These are phyloP conservation scores for Cheilosia impressa DNA, from an alignment of 2,888 invertebrate species.

Conservation along the genomic window DNA sequence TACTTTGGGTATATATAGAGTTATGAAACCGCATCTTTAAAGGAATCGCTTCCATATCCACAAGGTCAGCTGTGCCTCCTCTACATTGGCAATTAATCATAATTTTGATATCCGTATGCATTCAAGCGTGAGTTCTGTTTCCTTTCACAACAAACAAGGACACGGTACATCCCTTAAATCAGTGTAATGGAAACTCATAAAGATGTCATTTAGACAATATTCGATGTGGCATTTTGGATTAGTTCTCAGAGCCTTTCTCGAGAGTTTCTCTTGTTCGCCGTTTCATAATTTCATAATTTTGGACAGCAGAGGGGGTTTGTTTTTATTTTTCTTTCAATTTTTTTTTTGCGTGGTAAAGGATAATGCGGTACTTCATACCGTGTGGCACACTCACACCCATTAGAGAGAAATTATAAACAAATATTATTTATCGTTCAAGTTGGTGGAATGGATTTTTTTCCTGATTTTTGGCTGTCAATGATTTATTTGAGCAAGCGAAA, in stretches of 20 bases:
- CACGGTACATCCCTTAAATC: conserved; percentile 61
- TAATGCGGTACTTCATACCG: conserved; percentile 29
- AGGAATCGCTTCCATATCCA: neutral
- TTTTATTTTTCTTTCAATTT: conserved; percentile 40
- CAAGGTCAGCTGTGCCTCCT: conserved; percentile 56
- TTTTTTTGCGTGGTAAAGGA: conserved; percentile 58
- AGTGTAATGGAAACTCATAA: conserved; percentile 75
- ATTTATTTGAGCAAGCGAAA: conserved; percentile 51
- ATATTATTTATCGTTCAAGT: conserved; percentile 69
- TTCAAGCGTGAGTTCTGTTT: conserved; percentile 67
- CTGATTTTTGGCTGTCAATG: conserved; percentile 37
- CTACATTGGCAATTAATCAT: conserved; percentile 65
- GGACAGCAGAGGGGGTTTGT: conserved; percentile 47
- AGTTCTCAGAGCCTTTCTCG: conserved; percentile 61
- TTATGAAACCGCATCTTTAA: conserved; percentile 4
- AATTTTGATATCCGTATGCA: conserved; percentile 50
- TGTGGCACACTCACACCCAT: conserved; percentile 61
- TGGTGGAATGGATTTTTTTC: conserved; percentile 29
- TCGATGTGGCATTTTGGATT: conserved; percentile 70
- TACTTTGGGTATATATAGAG: conserved; percentile 2
- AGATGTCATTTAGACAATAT: conserved; percentile 74
- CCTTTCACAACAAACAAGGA: conserved; percentile 36
- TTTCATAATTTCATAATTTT: conserved; percentile 69
- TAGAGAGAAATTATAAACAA: conserved; percentile 66
- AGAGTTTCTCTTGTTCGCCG: conserved; percentile 11